A percentile compares a stretch with the other conserved stretches of the same genome.
phyloP scores from a whole-genome alignment of 1,140 invertebrate genomes.

The Drosophila azteca region DNA sequence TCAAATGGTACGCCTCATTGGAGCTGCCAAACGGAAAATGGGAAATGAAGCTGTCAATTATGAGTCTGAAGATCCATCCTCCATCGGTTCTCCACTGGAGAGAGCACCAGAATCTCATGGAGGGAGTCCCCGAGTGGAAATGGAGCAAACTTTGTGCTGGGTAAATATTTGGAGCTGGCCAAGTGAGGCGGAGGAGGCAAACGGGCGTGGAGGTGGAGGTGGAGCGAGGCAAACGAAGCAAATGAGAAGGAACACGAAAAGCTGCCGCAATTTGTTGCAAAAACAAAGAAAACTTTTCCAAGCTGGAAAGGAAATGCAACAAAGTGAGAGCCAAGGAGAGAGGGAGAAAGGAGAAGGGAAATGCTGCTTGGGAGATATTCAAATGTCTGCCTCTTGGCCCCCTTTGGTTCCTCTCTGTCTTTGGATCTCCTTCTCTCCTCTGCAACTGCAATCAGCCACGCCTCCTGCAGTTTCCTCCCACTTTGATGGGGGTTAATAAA shows the following conservation, averaged over 20 bases:
- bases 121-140: background rate
- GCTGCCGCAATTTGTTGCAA: slow-evolving; percentile 61
- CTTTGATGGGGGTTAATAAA: slow-evolving; percentile 30
- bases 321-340: slow-evolving; percentile 23
- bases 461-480: slow-evolving; percentile 6
- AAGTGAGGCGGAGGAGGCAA: slow-evolving; percentile 29
- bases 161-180: slow-evolving; percentile 31
- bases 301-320: slow-evolving; percentile 48
- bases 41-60: slow-evolving; percentile 29
- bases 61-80: background rate
- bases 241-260: slow-evolving; percentile 45
- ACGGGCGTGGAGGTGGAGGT: slow-evolving; percentile 4
- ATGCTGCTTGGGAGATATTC: slow-evolving; percentile 38
- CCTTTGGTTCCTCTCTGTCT: background rate
- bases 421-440: background rate
- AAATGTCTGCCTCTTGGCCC: slow-evolving; percentile 26
- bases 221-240: slow-evolving; percentile 16
- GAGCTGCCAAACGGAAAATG: slow-evolving; percentile 7
- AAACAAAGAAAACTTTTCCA: slow-evolving; percentile 57
- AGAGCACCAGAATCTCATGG: background rate
- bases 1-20: slow-evolving; percentile 30
- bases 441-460: slow-evolving; percentile 47
- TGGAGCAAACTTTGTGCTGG: slow-evolving; percentile 20
- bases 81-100: background rate
- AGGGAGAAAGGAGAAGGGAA: slow-evolving; percentile 3